Evolutionary conservation across 2,113 vertebrate genomes (phyloP).

Genomic region (Pteruthius melanotis): DNA sequence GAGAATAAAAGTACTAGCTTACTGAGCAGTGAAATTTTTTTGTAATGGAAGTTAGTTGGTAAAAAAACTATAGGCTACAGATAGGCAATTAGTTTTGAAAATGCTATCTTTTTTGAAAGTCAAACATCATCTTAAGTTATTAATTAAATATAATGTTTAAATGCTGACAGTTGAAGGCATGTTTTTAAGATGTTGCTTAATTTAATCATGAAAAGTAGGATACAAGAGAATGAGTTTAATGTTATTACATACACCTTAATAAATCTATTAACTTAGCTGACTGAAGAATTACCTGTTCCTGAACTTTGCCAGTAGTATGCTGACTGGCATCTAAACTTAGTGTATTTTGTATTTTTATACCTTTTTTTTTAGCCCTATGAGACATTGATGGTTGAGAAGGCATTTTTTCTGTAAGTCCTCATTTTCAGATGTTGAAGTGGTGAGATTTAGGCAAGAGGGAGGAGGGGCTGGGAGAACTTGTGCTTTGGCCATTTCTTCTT

Average conservation of each 20-base stretch:
- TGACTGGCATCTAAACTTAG: neutral
- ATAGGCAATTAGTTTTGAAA: neutral
- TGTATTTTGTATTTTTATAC: neutral
- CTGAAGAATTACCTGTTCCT: neutral
- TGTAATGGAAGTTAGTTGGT: neutral
- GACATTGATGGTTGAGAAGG: neutral
- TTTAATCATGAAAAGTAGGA: neutral
- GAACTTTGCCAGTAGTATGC: neutral
- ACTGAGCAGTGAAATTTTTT: neutral
- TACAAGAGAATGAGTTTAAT: neutral
- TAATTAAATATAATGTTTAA: neutral
- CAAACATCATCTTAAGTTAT: neutral
- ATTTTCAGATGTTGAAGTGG: neutral
- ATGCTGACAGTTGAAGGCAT: neutral
- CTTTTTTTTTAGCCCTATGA: neutral
- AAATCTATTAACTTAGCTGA: neutral
- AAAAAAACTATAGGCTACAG: neutral
- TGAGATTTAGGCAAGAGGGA: neutral
- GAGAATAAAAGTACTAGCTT: neutral
- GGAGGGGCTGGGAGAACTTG: neutral
- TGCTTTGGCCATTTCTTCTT: neutral
- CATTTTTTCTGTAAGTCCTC: neutral
- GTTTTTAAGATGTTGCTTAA: neutral
- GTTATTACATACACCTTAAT: neutral
- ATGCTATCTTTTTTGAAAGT: neutral